Evolutionary conservation across 2,797 vertebrate genomes (phyloP).

Genomic region (Oceanodroma leucorhoa): DNA sequence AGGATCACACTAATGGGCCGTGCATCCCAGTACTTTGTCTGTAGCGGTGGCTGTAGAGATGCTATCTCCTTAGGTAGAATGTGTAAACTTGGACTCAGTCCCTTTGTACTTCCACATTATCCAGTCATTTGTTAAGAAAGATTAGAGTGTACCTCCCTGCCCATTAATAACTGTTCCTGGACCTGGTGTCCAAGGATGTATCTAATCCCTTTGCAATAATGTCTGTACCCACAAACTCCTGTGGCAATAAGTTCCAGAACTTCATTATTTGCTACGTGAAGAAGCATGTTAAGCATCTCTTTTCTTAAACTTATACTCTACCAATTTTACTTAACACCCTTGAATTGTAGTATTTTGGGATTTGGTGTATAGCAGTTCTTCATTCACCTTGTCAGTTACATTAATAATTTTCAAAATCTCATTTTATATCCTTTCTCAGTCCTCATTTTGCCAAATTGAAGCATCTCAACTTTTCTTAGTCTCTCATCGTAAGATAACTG

Average conservation of each 20-base stretch:
- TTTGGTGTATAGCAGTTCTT: neutral
- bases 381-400: neutral
- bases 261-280: neutral
- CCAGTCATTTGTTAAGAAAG: neutral
- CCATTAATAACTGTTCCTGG: neutral
- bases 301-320: neutral
- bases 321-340: neutral
- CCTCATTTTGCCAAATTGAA: neutral
- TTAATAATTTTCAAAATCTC: neutral
- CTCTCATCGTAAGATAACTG: neutral
- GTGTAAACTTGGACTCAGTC: neutral
- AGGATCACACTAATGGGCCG: neutral
- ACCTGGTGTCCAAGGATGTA: neutral
- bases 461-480: neutral
- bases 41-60: neutral
- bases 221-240: neutral
- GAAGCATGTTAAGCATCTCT: neutral
- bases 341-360: neutral
- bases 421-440: neutral
- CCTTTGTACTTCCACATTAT: neutral
- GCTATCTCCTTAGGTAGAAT: neutral
- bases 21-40: neutral
- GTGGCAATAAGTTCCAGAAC: neutral
- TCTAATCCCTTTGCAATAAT: neutral
- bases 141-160: neutral